phyloP scores from a whole-genome alignment of 2,113 vertebrate genomes.

The Phainopepla nitens region DNA sequence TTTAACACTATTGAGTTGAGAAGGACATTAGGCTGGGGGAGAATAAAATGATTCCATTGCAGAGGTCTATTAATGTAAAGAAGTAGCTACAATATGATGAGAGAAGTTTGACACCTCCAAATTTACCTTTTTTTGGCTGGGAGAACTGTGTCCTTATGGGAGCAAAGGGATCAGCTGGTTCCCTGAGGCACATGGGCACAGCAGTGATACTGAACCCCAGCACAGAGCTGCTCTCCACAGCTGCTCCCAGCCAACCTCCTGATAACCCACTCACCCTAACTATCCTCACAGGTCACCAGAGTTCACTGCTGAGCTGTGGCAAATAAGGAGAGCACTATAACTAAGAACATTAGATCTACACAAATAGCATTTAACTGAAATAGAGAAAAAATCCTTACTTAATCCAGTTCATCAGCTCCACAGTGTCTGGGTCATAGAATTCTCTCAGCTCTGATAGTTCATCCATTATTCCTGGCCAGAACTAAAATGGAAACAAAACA shows the following conservation, averaged over 20 bases:
- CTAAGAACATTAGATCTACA: conserved; percentile 38
- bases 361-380: conserved; percentile 52
- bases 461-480: conserved; percentile 91
- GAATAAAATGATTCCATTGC: neutral
- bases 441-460: conserved; percentile 94
- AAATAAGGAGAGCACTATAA: neutral
- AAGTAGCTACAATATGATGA: neutral
- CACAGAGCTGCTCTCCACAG: neutral
- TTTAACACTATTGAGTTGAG: neutral
- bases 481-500: conserved; percentile 75
- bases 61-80: neutral
- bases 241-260: neutral
- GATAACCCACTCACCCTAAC: neutral
- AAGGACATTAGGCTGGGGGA: neutral
- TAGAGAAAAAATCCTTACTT: conserved; percentile 80
- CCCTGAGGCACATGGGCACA: neutral
- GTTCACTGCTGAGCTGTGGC: conserved; percentile 25
- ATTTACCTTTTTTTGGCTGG: neutral
- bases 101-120: neutral
- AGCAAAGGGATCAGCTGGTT: neutral
- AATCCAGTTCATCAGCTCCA: conserved; percentile 99
- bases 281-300: neutral
- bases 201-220: neutral
- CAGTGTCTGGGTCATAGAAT: conserved; percentile 98
- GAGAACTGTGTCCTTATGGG: neutral